A percentile compares a stretch with the other conserved stretches of the same genome.
These are phyloP conservation scores for Varecia variegata DNA, from an alignment of 2,797 vertebrate species.

Conservation along the genomic window DNA sequence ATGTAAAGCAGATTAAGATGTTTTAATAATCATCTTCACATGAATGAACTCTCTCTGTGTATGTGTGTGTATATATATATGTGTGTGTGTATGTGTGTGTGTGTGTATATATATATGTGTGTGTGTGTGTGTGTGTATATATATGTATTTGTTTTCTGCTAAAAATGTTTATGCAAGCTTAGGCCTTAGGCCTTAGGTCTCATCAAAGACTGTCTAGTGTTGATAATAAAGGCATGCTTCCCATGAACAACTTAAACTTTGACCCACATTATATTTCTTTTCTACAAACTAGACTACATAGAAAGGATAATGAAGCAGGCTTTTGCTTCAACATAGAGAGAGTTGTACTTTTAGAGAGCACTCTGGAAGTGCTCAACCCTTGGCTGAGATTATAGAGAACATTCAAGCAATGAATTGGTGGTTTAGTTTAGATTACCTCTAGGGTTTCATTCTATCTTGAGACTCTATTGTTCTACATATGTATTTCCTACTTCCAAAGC, in stretches of 20 bases:
- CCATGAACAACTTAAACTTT: not conserved
- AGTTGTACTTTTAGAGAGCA: not conserved
- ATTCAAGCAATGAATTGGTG: not conserved
- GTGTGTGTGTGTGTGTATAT: not conserved
- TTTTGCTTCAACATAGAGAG: not conserved
- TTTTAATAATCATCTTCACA: not conserved
- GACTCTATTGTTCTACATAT: not conserved
- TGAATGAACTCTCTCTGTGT: not conserved
- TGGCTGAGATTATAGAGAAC: not conserved
- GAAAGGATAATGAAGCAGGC: not conserved
- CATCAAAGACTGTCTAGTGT: not conserved
- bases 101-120: not conserved
- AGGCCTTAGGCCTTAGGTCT: too few species aligned
- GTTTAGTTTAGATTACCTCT: not conserved
- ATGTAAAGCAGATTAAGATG: not conserved
- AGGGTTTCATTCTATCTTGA: not conserved
- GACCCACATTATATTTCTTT: not conserved
- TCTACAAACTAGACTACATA: not conserved
- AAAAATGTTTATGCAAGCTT: not conserved
- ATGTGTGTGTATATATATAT: not conserved
- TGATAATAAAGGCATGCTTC: not conserved
- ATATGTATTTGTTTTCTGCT: not conserved
- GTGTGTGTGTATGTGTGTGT: accelerated
- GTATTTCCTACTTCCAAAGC: not conserved
- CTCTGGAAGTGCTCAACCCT: not conserved